Conservation (phyloP, 1,140 invertebrate genomes). For the Mycetomoellerius zeteki region DNA sequence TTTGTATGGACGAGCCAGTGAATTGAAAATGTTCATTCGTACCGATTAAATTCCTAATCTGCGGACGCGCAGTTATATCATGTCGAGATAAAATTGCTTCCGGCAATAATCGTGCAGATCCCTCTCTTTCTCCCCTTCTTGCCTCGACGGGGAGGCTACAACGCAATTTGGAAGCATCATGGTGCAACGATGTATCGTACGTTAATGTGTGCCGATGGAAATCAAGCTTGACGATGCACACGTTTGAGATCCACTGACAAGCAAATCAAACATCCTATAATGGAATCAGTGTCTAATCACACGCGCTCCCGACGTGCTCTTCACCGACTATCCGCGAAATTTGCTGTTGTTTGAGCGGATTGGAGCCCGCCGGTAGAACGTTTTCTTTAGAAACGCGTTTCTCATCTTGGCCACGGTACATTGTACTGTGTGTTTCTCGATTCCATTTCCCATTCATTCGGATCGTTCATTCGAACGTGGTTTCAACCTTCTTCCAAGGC, state of each 20-base stretch:
- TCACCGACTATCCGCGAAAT: slow-evolving; percentile 1
- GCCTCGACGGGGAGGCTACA: not conserved
- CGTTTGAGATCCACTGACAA: slow-evolving; percentile 28
- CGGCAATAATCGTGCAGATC: not conserved
- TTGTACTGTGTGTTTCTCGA: not conserved
- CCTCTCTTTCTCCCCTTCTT: not conserved
- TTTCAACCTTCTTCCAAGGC: slow-evolving; percentile 34
- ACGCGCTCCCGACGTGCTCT: not conserved
- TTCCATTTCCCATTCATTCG: not conserved
- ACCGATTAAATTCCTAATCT: slow-evolving; percentile 35
- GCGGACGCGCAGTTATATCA: slow-evolving; percentile 14
- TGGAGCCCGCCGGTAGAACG: not conserved
- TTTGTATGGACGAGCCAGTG: not conserved
- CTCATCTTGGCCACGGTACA: not conserved
- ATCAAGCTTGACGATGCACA: slow-evolving; percentile 30
- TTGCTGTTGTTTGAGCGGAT: slow-evolving; percentile 24
- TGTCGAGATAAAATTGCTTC: slow-evolving; percentile 31
- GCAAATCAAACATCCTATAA: slow-evolving; percentile 51
- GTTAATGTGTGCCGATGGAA: slow-evolving; percentile 47
- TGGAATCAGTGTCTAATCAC: slow-evolving; percentile 57
- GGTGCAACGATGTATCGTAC: slow-evolving; percentile 7
- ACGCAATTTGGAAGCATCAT: slow-evolving; percentile 30
- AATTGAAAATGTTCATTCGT: slow-evolving; percentile 18
- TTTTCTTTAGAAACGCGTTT: slow-evolving; percentile 22
- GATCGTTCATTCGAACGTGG: not conserved